A percentile compares a stretch with the other conserved stretches of the same genome.
Evolutionary conservation across 2,113 vertebrate species (phyloP).

Genomic region (Picathartes gymnocephalus): DNA sequence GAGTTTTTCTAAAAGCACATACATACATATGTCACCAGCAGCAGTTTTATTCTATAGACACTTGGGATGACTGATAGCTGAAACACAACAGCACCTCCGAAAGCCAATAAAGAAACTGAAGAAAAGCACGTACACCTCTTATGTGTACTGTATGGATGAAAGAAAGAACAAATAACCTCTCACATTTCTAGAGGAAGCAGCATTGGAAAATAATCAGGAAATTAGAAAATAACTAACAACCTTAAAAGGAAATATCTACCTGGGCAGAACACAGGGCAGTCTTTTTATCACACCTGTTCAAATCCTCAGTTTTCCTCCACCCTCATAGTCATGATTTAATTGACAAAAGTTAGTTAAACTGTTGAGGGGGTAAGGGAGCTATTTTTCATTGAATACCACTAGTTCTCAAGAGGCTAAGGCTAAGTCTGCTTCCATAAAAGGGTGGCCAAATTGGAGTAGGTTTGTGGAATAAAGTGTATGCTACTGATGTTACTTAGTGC

Average conservation of each 20-base stretch:
- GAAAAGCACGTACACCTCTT: background rate
- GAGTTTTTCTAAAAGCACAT: background rate
- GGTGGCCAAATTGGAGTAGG: background rate
- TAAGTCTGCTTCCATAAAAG: background rate
- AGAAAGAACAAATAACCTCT: background rate
- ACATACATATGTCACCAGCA: background rate
- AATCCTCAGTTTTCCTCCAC: background rate
- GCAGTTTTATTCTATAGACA: background rate
- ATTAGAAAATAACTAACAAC: background rate
- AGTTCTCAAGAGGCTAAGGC: background rate
- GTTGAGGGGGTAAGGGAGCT: rapidly evolving
- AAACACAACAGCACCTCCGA: background rate
- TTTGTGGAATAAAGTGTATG: background rate
- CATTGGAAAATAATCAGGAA: background rate
- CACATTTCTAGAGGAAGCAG: background rate
- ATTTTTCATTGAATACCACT: background rate
- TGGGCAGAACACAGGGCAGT: background rate
- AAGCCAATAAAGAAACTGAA: background rate
- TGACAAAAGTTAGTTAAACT: background rate
- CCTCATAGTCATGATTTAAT: background rate
- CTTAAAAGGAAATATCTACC: background rate
- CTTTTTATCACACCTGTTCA: background rate
- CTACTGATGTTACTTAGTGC: background rate
- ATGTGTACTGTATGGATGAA: background rate
- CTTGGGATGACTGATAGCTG: background rate